phyloP scores from a whole-genome alignment of 1,140 invertebrate genomes.

The Ceratina australensis region DNA sequence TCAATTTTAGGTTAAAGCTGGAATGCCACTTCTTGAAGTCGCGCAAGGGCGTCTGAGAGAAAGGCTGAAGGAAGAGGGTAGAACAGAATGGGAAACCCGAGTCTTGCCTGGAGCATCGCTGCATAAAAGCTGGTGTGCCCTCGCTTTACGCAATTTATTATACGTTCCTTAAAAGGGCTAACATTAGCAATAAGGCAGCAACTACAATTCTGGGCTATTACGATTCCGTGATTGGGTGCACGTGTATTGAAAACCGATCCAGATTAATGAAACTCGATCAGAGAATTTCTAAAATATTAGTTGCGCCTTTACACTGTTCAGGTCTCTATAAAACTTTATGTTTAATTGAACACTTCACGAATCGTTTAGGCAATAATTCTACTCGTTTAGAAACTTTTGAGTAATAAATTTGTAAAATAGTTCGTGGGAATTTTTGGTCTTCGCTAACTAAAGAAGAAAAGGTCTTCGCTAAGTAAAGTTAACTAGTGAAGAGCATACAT shows the following conservation, averaged over 20 bases:
- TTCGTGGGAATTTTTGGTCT: too few relatives aligned
- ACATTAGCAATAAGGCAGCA: constrained; percentile 38
- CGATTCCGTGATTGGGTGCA: constrained; percentile 31
- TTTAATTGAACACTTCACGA: too few relatives aligned
- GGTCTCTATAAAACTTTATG: too few relatives aligned
- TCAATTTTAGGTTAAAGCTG: constrained; percentile 11
- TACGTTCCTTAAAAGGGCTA: constrained; percentile 49
- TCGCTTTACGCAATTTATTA: constrained; percentile 52
- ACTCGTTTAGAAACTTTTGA: too few relatives aligned
- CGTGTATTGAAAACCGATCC: constrained; percentile 25
- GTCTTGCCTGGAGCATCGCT: constrained; percentile 13
- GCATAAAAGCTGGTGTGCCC: constrained; percentile 39
- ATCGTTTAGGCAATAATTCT: too few relatives aligned
- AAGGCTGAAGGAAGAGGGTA: background rate
- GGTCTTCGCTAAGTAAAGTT: too few relatives aligned
- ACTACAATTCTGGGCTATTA: constrained; percentile 9
- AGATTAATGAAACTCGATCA: constrained; percentile 9
- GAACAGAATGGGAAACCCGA: constrained; percentile 7
- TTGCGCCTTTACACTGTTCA: too few relatives aligned
- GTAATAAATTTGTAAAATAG: too few relatives aligned
- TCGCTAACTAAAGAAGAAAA: too few relatives aligned
- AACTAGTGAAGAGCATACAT: background rate
- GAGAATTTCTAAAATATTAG: background rate
- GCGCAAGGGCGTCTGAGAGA: constrained; percentile 15
- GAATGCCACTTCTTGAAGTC: constrained; percentile 11